phyloP scores from a whole-genome alignment of 1,140 invertebrate genomes.

The Drosophila ficusphila region DNA sequence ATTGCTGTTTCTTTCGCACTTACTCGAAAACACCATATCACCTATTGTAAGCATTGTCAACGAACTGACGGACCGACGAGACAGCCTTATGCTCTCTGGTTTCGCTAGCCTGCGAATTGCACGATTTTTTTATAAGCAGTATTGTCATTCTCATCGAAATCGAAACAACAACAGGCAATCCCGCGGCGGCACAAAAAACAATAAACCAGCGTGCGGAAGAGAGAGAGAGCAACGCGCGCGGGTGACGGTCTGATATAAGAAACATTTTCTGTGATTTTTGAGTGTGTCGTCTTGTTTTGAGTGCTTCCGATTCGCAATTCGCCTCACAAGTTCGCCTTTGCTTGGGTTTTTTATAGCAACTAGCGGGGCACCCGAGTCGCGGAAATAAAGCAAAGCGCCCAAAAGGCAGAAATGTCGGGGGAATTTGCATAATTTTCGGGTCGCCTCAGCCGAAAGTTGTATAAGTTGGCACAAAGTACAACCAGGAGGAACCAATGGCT shows the following conservation, averaged over 20 bases:
- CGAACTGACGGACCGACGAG: too few species aligned
- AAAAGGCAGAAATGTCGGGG: slow-evolving; percentile 21
- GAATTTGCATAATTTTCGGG: slow-evolving; percentile 55
- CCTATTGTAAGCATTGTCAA: too few species aligned
- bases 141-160: slow-evolving; percentile 40
- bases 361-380: not conserved
- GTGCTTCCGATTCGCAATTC: slow-evolving; percentile 15
- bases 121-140: not conserved
- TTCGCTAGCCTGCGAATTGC: not conserved
- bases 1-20: too few species aligned
- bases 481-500: slow-evolving; percentile 51
- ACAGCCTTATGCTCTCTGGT: too few species aligned
- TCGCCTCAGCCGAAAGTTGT: slow-evolving; percentile 47
- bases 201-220: not conserved
- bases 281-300: slow-evolving; percentile 15
- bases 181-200: slow-evolving; percentile 22
- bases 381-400: slow-evolving; percentile 6
- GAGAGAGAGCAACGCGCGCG: not conserved
- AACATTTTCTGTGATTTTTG: slow-evolving; percentile 21
- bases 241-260: slow-evolving; percentile 9
- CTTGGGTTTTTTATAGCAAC: slow-evolving; percentile 18
- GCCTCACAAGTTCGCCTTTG: slow-evolving; percentile 2
- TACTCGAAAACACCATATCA: too few species aligned
- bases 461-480: slow-evolving; percentile 23
- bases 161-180: slow-evolving; percentile 51